Evolutionary conservation across 2,113 vertebrate genomes (phyloP).

Genomic region (Sphyrna mokarran): DNA sequence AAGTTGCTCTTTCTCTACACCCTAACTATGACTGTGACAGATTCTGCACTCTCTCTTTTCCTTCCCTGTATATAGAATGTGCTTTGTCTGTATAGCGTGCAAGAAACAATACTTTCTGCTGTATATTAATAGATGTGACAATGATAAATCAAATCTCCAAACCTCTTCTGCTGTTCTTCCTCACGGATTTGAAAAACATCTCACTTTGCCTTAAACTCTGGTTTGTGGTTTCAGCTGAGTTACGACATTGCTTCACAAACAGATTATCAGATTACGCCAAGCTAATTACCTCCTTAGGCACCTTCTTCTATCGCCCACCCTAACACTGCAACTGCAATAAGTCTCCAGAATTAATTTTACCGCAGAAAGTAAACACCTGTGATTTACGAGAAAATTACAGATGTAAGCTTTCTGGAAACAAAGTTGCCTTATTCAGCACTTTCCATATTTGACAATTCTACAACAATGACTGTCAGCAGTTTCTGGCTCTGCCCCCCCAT

Average conservation of each 20-base stretch:
- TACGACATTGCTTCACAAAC: not conserved
- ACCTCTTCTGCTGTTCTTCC: not conserved
- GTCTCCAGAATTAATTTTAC: not conserved
- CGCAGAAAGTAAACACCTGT: not conserved
- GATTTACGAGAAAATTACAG: not conserved
- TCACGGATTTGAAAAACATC: not conserved
- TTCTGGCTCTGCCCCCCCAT: too few species aligned
- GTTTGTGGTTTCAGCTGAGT: not conserved
- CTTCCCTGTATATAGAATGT: too few species aligned
- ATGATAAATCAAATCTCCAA: too few species aligned
- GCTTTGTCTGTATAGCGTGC: too few species aligned
- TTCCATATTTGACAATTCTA: not conserved
- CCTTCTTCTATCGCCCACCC: not conserved
- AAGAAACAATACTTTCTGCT: too few species aligned
- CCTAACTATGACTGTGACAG: too few species aligned
- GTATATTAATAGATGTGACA: too few species aligned
- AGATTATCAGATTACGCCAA: not conserved
- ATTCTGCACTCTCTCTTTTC: too few species aligned
- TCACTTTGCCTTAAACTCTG: not conserved
- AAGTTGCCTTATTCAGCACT: not conserved
- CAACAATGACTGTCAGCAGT: not conserved
- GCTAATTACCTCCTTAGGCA: not conserved
- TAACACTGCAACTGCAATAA: not conserved
- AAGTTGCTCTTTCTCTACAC: too few species aligned
- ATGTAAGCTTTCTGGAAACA: not conserved